Conservation (phyloP, 2,113 vertebrate species). For the Craseonycteris thonglongyai region DNA sequence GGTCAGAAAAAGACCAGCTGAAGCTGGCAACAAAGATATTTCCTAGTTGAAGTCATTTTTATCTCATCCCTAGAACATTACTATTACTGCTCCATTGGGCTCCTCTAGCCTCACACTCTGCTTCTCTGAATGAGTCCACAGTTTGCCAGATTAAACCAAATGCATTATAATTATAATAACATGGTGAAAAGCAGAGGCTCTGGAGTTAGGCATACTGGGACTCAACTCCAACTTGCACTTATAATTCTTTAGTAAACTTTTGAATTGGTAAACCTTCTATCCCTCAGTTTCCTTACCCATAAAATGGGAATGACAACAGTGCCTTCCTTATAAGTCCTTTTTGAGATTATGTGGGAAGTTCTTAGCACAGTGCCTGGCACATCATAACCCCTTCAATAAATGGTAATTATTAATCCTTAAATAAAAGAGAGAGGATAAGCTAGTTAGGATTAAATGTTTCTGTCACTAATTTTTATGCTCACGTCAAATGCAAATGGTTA, state of each 20-base stretch:
- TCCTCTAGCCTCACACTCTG: background rate
- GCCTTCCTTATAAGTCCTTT: background rate
- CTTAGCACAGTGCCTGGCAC: background rate
- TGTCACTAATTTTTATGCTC: background rate
- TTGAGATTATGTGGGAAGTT: background rate
- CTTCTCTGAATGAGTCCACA: background rate
- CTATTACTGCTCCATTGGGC: background rate
- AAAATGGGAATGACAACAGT: background rate
- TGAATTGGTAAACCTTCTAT: background rate
- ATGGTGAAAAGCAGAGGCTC: background rate
- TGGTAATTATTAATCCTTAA: background rate
- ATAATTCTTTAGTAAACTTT: background rate
- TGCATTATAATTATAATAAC: background rate
- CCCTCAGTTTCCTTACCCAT: background rate
- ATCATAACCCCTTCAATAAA: background rate
- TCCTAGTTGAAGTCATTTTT: background rate
- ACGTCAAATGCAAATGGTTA: background rate
- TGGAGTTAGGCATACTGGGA: background rate
- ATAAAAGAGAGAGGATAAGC: background rate
- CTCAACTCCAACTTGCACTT: background rate
- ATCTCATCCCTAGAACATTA: background rate
- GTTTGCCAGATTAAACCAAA: background rate
- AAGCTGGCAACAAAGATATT: background rate
- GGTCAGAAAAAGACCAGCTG: background rate
- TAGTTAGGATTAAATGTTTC: slow-evolving; percentile 1